Evolutionary conservation across 2,113 vertebrate genomes (phyloP), one percentile per base, ranked within the genome.

Genomic region (Rafetus swinhoei): DNA sequence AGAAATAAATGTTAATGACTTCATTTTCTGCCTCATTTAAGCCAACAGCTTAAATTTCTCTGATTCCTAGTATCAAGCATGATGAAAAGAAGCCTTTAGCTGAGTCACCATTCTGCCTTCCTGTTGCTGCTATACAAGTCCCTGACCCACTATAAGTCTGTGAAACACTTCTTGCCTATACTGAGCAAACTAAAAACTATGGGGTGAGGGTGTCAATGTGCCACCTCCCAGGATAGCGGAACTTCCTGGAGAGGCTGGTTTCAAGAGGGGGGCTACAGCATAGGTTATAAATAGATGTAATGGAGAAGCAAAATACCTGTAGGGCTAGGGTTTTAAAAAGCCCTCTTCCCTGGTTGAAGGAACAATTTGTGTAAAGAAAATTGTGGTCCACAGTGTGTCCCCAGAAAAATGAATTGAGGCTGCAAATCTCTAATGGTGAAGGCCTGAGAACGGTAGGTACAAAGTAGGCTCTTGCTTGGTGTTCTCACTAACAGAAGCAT

Each of bases 401-500:
- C 72, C 10, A 6, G 35, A 74, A 39, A 39, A 39, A 65, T 32
- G 29, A 69, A 11, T 45, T 45, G 35, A 22, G 35, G 52, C 32
- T 2, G 62, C 14, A 82, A 1, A 1, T 6, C 35, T 76, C 16
- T 69, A 45, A 45, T 45, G 94, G 35, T 93, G 96, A 93, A 95
- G 95, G 94, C 94, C 94, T 85, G 91, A 87, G 87, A 95, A 29
- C 77, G 79, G 95, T 39, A 81, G 94, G 92, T 93, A 91, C 95
- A 93, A 39, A 50, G 56, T 1, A 82, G 62, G 86, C 96, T 91
- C 80, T 4, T 18, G 3, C 65, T 0, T 25, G 65, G 14, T 54
- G 10, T 54, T 10, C 53, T 54, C 53, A 54, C 53, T 54, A 54
- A 54, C 53, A 12, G 53, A 54, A 54, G 53, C 53, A 54, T 14